Evolutionary conservation across 2,797 vertebrate species (phyloP).

Genomic region (Characodon lateralis): DNA sequence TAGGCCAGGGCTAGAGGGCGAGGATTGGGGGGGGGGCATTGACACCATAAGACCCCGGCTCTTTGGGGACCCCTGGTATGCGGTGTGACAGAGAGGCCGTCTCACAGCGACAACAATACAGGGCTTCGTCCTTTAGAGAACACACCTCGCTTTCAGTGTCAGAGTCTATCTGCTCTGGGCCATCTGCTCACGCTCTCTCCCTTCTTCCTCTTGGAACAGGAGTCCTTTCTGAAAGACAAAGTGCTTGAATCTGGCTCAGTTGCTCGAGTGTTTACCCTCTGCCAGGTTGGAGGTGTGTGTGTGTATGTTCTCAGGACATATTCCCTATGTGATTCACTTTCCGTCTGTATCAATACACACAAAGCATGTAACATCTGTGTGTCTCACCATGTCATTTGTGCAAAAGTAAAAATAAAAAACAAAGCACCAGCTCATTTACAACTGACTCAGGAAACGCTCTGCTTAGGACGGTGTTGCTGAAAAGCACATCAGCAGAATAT

Average conservation of each 20-base stretch:
- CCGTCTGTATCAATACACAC: conserved; percentile 47
- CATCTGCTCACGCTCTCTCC: conserved; percentile 85
- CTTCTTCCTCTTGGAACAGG: conserved; percentile 72
- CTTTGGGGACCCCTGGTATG: conserved; percentile 90
- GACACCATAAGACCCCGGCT: conserved; percentile 80
- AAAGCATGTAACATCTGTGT: conserved; percentile 59
- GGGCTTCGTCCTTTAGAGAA: conserved; percentile 82
- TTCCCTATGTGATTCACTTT: conserved; percentile 53
- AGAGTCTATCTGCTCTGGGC: conserved; percentile 94
- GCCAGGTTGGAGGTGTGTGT: conserved; percentile 63
- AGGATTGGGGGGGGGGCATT: conserved; percentile 68
- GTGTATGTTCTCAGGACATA: conserved; percentile 42
- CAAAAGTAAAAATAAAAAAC: conserved; percentile 24
- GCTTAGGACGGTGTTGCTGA: conserved; percentile 24
- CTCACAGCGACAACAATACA: conserved; percentile 87
- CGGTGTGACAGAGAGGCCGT: conserved; percentile 89
- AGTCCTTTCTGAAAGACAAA: conserved; percentile 69
- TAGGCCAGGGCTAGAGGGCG: conserved; percentile 64
- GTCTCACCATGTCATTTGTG: conserved; percentile 35
- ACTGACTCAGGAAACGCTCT: conserved; percentile 29
- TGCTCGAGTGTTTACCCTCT: conserved; percentile 90
- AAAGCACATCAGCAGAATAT: conserved; percentile 15
- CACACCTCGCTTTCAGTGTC: conserved; percentile 71
- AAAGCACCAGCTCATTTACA: conserved; percentile 30
- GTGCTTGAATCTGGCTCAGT: conserved; percentile 87